Evolutionary conservation across 2,797 vertebrate species (phyloP).

Genomic region (Choloepus didactylus): DNA sequence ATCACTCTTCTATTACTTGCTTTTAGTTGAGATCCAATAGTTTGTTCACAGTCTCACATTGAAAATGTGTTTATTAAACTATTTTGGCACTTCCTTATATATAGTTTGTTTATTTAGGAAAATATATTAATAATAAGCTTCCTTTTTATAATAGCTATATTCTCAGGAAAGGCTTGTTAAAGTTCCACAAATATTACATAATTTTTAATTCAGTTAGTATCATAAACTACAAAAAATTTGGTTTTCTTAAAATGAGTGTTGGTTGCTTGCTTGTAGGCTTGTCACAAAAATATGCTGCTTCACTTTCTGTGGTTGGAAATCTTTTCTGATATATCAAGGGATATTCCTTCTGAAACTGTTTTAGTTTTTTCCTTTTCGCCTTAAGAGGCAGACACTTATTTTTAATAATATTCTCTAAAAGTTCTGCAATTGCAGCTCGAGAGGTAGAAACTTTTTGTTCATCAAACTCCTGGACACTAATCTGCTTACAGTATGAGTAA

Average conservation of each 20-base stretch:
- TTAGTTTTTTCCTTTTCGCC: conserved; percentile 95
- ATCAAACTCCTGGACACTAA: conserved; percentile 95
- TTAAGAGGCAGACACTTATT: conserved; percentile 93
- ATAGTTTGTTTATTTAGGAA: conserved; percentile 31
- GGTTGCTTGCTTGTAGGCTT: conserved; percentile 97
- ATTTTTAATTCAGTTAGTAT: conserved; percentile 85
- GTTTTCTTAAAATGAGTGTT: conserved; percentile 91
- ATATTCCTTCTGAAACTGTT: conserved; percentile 98
- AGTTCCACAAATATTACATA: neutral
- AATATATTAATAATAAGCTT: neutral
- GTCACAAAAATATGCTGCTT: conserved; percentile 89
- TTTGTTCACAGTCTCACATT: conserved; percentile 9
- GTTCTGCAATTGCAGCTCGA: conserved; percentile 94
- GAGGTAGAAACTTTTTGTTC: conserved; percentile 94
- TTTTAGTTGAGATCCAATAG: neutral
- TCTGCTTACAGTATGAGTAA: conserved; percentile 95
- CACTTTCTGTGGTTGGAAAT: conserved; percentile 90
- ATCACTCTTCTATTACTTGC: neutral
- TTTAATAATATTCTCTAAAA: conserved; percentile 94
- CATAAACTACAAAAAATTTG: conserved; percentile 91
- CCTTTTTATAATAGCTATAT: conserved; percentile 15
- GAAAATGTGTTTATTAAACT: neutral
- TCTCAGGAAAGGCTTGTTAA: conserved; percentile 62
- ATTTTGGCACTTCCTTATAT: conserved; percentile 72
- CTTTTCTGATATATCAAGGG: conserved; percentile 94